Evolutionary conservation across 2,113 vertebrate species (phyloP), one percentile per base, ranked within the genome.

Genomic region (Trematomus loennbergii): DNA sequence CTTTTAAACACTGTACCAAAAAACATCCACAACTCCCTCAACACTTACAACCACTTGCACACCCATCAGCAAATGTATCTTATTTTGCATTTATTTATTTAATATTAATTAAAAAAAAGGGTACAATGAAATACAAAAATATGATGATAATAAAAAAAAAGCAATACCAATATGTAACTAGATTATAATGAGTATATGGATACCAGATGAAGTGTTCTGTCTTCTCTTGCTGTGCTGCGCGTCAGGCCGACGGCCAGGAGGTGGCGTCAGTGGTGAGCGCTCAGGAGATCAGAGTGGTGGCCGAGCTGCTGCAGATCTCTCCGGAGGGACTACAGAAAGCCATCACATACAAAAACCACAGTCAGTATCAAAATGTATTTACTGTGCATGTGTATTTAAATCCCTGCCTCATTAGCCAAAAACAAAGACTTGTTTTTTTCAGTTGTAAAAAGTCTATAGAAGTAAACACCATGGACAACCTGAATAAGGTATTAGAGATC

Each of bases 311-410:
- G 76, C 97, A 98, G 89, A 95, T 99, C 36, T 99, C 98, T 36
- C 97, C 97, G 0, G 98, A 99, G 75, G 97, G 96, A 9, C 91
- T 99, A 60, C 97, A 99, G 93, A 99, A 96, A 86, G 94, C 97
- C 85, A 96, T 99, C 88, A 99, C 98, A 75, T 97, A 95, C 92
- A 99, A 98, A n/a, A 96, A 96, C 97, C 89, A 99, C 96, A 4
- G 98, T 99, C 91, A 96, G 97, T 93, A 59, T 65, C 25, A 25
- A 25, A 18, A 12, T 15, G 0, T 46, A 11, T 25, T n/a, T n/a
- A 7, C 0, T 13, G 53, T 29, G 49, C 18, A 11, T 74, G 64
- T n/a, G 20, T 40, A 5, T 74, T 13, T 17, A 9, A 48, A 40
- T 36, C 16, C 16, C 46, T 64, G 5, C 36, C 25, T 29, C 25